Conservation (phyloP, 2,888 invertebrate species). For the Argyresthia goedartella region DNA sequence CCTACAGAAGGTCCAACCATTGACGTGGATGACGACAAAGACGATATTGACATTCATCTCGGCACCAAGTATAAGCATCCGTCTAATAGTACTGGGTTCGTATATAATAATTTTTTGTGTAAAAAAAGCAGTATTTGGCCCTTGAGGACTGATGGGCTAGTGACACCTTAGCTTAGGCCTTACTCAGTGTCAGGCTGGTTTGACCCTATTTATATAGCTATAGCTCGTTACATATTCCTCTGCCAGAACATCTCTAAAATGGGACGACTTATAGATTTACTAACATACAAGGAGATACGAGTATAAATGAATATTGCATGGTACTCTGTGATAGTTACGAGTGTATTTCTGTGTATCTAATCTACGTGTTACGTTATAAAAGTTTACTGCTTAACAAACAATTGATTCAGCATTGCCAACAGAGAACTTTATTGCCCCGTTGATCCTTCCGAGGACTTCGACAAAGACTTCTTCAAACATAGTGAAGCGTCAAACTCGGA, state of each 20-base stretch:
- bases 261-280: too few relatives aligned
- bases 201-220: too few relatives aligned
- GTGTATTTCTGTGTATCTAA: too few relatives aligned
- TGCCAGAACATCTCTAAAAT: too few relatives aligned
- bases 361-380: too few relatives aligned
- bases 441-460: conserved; percentile 4
- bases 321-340: too few relatives aligned
- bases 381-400: not conserved
- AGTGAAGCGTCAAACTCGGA: not conserved
- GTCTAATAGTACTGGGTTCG: conserved; percentile 31
- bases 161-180: too few relatives aligned
- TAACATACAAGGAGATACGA: too few relatives aligned
- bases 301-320: too few relatives aligned
- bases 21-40: conserved; percentile 56
- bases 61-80: conserved; percentile 57
- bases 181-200: too few relatives aligned
- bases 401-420: not conserved
- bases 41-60: conserved; percentile 69
- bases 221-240: too few relatives aligned
- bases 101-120: not conserved
- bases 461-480: not conserved
- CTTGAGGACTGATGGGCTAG: too few relatives aligned
- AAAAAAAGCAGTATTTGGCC: not conserved
- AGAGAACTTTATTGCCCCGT: not conserved
- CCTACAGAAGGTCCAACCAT: conserved; percentile 41